Evolutionary conservation across 2,113 vertebrate species (phyloP), one percentile per base, ranked within the genome.

Genomic region (Coregonus clupeaformis): DNA sequence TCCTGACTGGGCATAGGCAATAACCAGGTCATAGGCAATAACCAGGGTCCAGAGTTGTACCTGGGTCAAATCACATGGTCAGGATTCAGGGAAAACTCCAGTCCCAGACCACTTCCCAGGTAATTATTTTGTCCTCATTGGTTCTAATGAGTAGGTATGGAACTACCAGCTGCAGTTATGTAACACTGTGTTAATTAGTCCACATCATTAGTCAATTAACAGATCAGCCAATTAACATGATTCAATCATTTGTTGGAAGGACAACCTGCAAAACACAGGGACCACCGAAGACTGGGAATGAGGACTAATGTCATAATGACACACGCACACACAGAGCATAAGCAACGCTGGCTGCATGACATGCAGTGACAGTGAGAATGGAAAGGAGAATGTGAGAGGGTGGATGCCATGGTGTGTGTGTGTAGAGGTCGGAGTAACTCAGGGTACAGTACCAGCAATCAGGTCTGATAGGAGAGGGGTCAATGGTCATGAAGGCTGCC

Each of bases 211-310:
- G 36, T 42, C 36, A 42, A 42, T 42, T 42, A 42, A 11, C 9
- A 42, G 36, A 11, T 42, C 86, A 85, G 84, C 75, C 74, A 82
- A 88, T 90, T 82, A 85, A 76, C 20, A 25, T 68, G 75, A 91
- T 87, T 84, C 84, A 83, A 83, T 78, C 71, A 87, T 80, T 85
- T 82, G 88, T 84, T 84, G 77, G 76, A 67, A 63, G 79, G 76
- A 83, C 78, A 85, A 75, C 69, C 73, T 76, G 77, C 79, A 77
- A 42, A 76, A 81, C 79, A 78, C 80, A 77, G 81, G 78, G 81
- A 52, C 74, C 5, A 59, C 76, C 3, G 45, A 81, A 78, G 75
- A 69, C 80, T 69, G 70, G 47, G 55, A 66, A 13, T 22, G 63
- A 65, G 63, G 25, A 68, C 49, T 12, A 49, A 49, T 62, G 55